Base-by-base conservation (phyloP, 2,797 vertebrate species). In the Ptychobarbus kaznakovi region DNA sequence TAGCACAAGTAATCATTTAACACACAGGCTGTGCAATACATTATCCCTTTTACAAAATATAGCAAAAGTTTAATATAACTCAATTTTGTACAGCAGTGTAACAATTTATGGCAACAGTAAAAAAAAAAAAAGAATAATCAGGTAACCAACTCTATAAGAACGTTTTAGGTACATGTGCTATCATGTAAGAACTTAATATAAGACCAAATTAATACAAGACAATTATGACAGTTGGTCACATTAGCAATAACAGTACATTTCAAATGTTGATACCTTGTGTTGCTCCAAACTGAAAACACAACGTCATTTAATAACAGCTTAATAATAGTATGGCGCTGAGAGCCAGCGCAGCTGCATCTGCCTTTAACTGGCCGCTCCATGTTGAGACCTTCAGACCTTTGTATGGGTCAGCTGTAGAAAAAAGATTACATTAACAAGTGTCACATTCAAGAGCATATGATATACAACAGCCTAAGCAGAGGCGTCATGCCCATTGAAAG, bases 381-480 rank as follows among this genome's bases (percentile, higher is more conserved):
- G 15, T 13, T n/a, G 75, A 69, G 25, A 46, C 18, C 25, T 18
- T 70, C 9, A 58, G 11, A 58, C 51, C 75, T 84, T 79, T 78
- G 51, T 63, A 7, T 79, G 51, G 75, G 61, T 53, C 49, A 40
- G 66, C 80, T 81, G 49, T 70, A 53, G 75, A 72, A 44, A 84
- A 32, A 63, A 70, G 0, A 20, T 76, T 25, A 66, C 11, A 77
- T 68, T 68, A 74, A 28, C 38, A 73, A 32, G 18, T 5, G 56
- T 51, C 18, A 42, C 12, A 69, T 5, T 35, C 38, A 74, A 63
- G 3, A 38, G 12, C 15, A n/a, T 20, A n/a, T 53, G 25, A 40
- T 3, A 38, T 20, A 58, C 9, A 80, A n/a, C 20, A 38, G 16
- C 38, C 32, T 3, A 32, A 32, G 32, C 32, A 32, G 32, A 32